Conservation (phyloP, 2,797 vertebrate genomes). For the Discoglossus pictus region DNA sequence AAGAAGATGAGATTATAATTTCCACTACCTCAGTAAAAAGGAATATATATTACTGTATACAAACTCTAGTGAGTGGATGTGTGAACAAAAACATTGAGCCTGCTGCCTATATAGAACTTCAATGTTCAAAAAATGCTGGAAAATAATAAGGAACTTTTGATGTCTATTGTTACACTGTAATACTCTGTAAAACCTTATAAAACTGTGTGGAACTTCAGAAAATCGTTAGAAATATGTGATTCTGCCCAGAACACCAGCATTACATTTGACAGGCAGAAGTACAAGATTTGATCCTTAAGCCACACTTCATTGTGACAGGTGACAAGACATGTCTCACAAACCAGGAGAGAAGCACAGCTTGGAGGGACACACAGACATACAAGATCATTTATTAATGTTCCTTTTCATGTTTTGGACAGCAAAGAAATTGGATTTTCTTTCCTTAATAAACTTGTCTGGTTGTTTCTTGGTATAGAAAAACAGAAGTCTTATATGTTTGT, state of each 20-base stretch:
- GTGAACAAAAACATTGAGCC: too few species aligned
- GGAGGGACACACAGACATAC: slow-evolving; percentile 2
- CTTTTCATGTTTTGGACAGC: slow-evolving; percentile 1
- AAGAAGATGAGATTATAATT: too few species aligned
- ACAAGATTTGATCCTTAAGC: slow-evolving; percentile 2
- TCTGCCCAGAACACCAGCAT: slow-evolving; percentile 10
- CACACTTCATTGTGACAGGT: slow-evolving; percentile 45
- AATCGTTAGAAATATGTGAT: slow-evolving; percentile 13
- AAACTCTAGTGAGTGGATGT: too few species aligned
- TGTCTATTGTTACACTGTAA: too few species aligned
- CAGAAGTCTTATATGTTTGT: not conserved
- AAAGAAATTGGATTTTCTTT: not conserved
- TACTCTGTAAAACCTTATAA: not conserved
- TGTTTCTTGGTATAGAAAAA: not conserved
- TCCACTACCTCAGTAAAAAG: too few species aligned
- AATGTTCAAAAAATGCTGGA: too few species aligned
- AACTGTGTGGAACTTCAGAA: not conserved
- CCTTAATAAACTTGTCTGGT: not conserved
- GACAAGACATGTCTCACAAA: slow-evolving; percentile 33
- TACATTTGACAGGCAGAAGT: slow-evolving; percentile 17
- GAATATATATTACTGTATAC: too few species aligned
- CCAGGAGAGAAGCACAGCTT: slow-evolving; percentile 10
- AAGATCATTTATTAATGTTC: slow-evolving; percentile 21
- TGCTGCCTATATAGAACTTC: too few species aligned
- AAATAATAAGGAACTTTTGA: too few species aligned